Evolutionary conservation across 2,888 invertebrate genomes (phyloP).

Genomic region (Laspeyria flexula): DNA sequence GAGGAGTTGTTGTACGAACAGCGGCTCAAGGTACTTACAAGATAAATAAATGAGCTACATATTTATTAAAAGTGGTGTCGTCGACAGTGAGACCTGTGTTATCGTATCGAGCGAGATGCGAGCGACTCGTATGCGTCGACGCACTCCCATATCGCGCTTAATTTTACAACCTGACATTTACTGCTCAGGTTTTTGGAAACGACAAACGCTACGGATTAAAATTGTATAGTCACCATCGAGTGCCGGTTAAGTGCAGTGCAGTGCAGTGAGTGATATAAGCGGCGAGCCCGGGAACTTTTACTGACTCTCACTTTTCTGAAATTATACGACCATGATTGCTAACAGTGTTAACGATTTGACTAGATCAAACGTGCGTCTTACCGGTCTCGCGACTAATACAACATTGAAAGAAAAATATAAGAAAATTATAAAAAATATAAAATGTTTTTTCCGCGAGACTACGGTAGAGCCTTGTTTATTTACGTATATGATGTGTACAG

Average conservation of each 20-base stretch:
- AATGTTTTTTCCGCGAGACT: conserved; percentile 66
- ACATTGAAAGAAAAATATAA: conserved; percentile 72
- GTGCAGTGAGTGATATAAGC: conserved; percentile 61
- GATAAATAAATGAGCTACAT: conserved; percentile 72
- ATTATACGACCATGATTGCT: conserved; percentile 61
- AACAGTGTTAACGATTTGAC: conserved; percentile 67
- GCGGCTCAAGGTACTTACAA: conserved; percentile 66
- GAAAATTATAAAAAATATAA: conserved; percentile 66
- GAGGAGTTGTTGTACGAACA: conserved; percentile 56
- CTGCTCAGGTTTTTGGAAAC: conserved; percentile 79
- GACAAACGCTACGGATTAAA: conserved; percentile 68
- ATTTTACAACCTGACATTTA: conserved; percentile 76
- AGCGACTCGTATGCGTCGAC: conserved; percentile 65
- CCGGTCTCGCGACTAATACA: conserved; percentile 52
- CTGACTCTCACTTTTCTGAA: conserved; percentile 68
- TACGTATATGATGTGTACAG: conserved; percentile 88
- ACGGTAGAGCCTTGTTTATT: conserved; percentile 90
- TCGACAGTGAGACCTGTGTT: conserved; percentile 74
- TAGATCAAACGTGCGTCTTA: conserved; percentile 71
- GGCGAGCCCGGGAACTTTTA: conserved; percentile 57
- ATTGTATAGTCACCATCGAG: conserved; percentile 63
- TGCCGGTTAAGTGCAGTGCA: conserved; percentile 60
- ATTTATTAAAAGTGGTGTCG: conserved; percentile 77
- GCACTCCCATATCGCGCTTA: conserved; percentile 72
- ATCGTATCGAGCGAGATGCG: conserved; percentile 77